Evolutionary conservation across 1,140 invertebrate genomes (phyloP), one percentile per base, ranked within the genome.

Genomic region (Lerema accius): DNA sequence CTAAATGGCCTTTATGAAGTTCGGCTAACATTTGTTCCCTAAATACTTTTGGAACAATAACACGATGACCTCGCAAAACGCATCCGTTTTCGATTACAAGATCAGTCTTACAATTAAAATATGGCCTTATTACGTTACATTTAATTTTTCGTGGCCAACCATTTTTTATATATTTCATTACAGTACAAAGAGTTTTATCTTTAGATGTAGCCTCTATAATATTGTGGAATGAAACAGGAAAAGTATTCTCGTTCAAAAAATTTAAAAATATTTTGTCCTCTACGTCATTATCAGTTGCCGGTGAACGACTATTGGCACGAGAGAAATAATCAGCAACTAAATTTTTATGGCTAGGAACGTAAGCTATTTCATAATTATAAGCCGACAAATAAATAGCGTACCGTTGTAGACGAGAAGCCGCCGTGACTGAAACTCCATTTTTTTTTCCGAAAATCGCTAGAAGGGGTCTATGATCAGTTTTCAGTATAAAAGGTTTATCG

Each of bases 61-160:
- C 45, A 10, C 58, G 55, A 51, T 73, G 67, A 0, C 73, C 71
- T 6, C 72, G 58, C n/a, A 80, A 59, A 16, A 76, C 45, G 48
- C 65, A 73, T 0, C 74, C 69, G 13, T 70, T 45, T 9, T 59
- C 28, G 5, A 67, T 6, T 55, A 71, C 53, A 65, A 78, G 56
- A 16, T 76, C 68, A 4, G 46, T 50, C 53, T 67, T 78, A 43
- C 73, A 76, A 11, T 65, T 11, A 61, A 71, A 78, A 67, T 67
- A 76, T 4, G 66, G 73, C 15, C 51, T 23, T 43, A 76, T 58
- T n/a, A 11, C 5, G 43, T 67, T 69, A 67, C 71, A 69, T 16
- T 32, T 61, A 7, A 75, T 75, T 56, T 75, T 75, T 2, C 67
- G 39, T 7, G 69, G 71, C 69, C 72, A 78, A 15, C 75, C 67